Conservation (phyloP, 1,140 invertebrate genomes). For the Musca vetustissima region DNA sequence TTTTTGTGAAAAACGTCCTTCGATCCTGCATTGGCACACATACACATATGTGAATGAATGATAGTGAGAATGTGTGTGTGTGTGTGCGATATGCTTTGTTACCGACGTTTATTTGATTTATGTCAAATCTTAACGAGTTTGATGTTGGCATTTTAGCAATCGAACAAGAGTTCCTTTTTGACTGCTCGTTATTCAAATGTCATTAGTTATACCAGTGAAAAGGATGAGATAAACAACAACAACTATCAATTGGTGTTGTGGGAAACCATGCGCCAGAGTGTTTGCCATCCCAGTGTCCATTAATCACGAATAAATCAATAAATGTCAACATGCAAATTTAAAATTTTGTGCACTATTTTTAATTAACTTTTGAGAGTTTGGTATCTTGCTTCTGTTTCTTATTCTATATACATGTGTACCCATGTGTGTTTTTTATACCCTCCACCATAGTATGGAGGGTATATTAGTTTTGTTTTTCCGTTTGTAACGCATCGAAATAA, state of each 20-base stretch:
- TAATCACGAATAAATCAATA: constrained; percentile 53
- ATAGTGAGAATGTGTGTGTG: not conserved
- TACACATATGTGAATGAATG: not conserved
- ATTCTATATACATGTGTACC: no score
- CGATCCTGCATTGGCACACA: constrained; percentile 33
- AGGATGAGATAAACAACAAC: not conserved
- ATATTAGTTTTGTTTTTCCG: no score
- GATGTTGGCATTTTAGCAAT: constrained; percentile 31
- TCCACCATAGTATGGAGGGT: no score
- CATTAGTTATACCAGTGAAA: not conserved
- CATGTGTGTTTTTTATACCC: no score
- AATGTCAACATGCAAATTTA: constrained; percentile 45
- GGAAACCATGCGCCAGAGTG: no score
- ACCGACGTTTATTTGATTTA: constrained; percentile 52
- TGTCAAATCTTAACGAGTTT: constrained; percentile 54
- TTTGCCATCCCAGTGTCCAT: constrained; percentile 36
- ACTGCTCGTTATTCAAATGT: not conserved
- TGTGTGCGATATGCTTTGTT: not conserved
- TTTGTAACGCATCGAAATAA: no score
- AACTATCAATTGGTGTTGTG: not conserved
- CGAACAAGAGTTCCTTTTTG: not conserved
- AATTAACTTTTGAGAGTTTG: no score
- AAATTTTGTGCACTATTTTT: no score
- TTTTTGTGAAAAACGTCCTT: constrained; percentile 35
- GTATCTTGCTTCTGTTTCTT: no score